These are phyloP conservation scores for Cephalotes varians DNA, from an alignment of 2,888 invertebrate genomes.

Conservation along the genomic window DNA sequence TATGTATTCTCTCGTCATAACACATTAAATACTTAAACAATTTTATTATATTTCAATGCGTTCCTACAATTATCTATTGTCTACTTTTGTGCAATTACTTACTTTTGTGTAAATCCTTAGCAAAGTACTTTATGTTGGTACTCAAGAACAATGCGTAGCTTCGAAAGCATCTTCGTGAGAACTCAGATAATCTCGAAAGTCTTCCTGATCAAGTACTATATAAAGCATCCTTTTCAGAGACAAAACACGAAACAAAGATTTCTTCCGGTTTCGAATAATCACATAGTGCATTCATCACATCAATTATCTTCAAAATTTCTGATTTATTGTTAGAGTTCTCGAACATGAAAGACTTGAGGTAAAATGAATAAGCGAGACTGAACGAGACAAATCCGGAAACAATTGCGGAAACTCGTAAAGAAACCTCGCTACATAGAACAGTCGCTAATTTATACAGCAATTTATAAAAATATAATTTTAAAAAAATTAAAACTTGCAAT, in stretches of 20 bases:
- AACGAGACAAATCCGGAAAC: neutral
- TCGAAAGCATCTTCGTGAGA: conserved; percentile 60
- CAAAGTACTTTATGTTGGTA: conserved; percentile 29
- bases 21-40: neutral
- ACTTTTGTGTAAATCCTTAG: conserved; percentile 6
- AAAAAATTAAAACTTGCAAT: neutral
- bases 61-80: neutral
- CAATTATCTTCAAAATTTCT: neutral
- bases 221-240: conserved; percentile 52
- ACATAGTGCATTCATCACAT: neutral
- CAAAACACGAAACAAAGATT: conserved; percentile 22
- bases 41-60: neutral
- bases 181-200: conserved; percentile 70
- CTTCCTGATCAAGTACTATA: conserved; percentile 56
- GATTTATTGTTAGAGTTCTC: neutral
- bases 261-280: conserved; percentile 1
- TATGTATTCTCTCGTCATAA: neutral
- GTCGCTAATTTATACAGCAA: neutral
- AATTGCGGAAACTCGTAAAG: neutral
- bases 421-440: neutral
- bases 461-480: neutral
- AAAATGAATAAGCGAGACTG: neutral
- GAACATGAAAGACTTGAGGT: neutral
- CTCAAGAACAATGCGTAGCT: conserved; percentile 63
- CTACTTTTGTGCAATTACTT: neutral